Evolutionary conservation across 2,888 invertebrate species (phyloP), one percentile per base, ranked within the genome.

Genomic region (Pardosa pseudoannulata): DNA sequence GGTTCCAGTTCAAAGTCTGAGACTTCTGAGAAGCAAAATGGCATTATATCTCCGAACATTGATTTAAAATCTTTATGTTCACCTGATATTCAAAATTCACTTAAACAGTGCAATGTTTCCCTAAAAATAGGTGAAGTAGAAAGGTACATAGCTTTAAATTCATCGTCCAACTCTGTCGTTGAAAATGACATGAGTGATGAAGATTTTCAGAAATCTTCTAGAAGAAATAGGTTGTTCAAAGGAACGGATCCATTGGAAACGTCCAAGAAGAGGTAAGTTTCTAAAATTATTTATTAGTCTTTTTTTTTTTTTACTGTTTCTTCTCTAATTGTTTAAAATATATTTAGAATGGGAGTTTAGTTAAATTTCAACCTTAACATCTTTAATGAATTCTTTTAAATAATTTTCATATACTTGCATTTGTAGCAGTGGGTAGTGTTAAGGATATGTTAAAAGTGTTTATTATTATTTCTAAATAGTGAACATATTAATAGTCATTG

Each of bases 101-200:
- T 76, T 1, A 83, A 83, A 39, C 29, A 71, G 50, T 83, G 82
- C 19, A 76, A 50, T 46, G 82, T 83, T 7, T 28, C 31, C 50
- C 64, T 83, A 32, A 36, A 27, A 2, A 76, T 27, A 16, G 46
- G 32, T 72, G 76, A 71, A 13, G 46, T 80, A 23, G 36, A 73
- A 28, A 29, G 56, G 13, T 65, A 71, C 36, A 36, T 36, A 32
- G 19, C 67, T 67, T 67, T 36, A 32, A 67, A 67, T 67, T 9
- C 16, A 9, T 13, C 28, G 1, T 29, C 13, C 16, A n/a, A 29
- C 3, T 56, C 56, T 23, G 3, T 23, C 3, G 36, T 19, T 36
- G 36, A 19, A 67, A 31, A 67, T 1, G n/a, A 9, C n/a, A 5
- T 32, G 6, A 67, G 36, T 67, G 31, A 67, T 67, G 36, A 36